A percentile compares a stretch with the other conserved stretches of the same genome.
Evolutionary conservation across 2,113 vertebrate species (phyloP).

Genomic region (Stomatorhinus ivindoensis): DNA sequence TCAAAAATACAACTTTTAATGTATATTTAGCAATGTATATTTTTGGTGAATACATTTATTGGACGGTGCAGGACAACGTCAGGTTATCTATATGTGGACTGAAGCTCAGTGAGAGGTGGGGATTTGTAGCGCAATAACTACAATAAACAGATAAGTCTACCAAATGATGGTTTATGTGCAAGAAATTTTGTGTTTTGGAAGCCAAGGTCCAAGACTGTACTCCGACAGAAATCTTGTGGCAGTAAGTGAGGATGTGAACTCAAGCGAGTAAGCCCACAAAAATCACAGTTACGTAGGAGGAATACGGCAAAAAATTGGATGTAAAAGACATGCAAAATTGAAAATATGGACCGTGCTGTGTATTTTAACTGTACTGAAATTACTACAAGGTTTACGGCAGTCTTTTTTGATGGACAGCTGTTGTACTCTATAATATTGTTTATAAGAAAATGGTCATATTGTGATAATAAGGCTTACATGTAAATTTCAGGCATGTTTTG

Average conservation of each 20-base stretch:
- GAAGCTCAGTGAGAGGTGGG: background rate
- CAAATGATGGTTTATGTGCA: background rate
- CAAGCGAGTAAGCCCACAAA: background rate
- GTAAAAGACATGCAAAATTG: background rate
- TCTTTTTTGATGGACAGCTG: background rate
- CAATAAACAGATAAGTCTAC: background rate
- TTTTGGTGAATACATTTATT: background rate
- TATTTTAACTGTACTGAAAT: background rate
- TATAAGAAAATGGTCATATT: background rate
- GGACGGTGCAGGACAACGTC: background rate
- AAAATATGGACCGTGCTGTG: background rate
- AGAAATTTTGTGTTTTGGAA: background rate
- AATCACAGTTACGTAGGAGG: background rate
- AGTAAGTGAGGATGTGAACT: background rate
- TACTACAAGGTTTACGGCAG: background rate
- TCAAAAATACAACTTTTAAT: background rate
- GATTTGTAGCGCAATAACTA: background rate
- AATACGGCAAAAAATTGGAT: background rate
- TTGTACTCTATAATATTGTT: background rate
- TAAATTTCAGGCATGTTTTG: background rate
- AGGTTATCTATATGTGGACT: background rate
- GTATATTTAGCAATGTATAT: background rate
- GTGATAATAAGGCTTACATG: background rate
- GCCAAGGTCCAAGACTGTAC: background rate
- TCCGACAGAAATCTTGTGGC: background rate